Conservation (phyloP, 2,113 vertebrate genomes). For the Uropsilus gracilis region DNA sequence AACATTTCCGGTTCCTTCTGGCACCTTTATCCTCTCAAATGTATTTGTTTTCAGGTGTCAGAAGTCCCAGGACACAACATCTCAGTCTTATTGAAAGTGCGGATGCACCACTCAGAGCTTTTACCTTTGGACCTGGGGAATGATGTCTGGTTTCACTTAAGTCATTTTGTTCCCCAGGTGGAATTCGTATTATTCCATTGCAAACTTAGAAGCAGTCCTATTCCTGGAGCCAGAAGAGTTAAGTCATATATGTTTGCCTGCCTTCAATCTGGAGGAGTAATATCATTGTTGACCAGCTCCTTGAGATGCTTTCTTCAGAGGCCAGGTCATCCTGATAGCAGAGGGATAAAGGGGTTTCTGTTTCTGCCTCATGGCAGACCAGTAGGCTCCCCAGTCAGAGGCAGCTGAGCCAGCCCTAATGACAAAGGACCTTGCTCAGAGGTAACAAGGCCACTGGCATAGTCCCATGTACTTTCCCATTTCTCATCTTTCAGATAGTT, state of each 20-base stretch:
- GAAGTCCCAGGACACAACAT: constrained; percentile 64
- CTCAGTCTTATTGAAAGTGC: constrained; percentile 69
- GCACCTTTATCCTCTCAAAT: constrained; percentile 56
- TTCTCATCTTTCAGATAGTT: background rate
- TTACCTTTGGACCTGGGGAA: constrained; percentile 52
- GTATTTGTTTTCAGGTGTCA: constrained; percentile 76
- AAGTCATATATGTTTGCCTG: constrained; percentile 42
- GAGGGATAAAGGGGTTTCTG: background rate
- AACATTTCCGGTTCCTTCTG: constrained; percentile 67
- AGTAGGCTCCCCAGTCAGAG: background rate
- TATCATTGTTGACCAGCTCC: background rate
- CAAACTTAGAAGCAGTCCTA: constrained; percentile 52
- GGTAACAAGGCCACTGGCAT: background rate
- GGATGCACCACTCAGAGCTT: constrained; percentile 57
- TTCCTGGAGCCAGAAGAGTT: constrained; percentile 44
- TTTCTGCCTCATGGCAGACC: background rate
- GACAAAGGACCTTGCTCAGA: background rate
- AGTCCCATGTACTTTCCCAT: too few relatives aligned
- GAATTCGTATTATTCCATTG: constrained; percentile 63
- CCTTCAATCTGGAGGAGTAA: background rate
- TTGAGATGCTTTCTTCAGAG: background rate
- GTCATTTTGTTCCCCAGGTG: constrained; percentile 78
- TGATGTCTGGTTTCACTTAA: constrained; percentile 76
- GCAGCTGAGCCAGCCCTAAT: background rate
- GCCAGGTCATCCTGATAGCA: background rate